Evolutionary conservation across 2,113 vertebrate genomes (phyloP), one percentile per base, ranked within the genome.

Genomic region (Picathartes gymnocephalus): DNA sequence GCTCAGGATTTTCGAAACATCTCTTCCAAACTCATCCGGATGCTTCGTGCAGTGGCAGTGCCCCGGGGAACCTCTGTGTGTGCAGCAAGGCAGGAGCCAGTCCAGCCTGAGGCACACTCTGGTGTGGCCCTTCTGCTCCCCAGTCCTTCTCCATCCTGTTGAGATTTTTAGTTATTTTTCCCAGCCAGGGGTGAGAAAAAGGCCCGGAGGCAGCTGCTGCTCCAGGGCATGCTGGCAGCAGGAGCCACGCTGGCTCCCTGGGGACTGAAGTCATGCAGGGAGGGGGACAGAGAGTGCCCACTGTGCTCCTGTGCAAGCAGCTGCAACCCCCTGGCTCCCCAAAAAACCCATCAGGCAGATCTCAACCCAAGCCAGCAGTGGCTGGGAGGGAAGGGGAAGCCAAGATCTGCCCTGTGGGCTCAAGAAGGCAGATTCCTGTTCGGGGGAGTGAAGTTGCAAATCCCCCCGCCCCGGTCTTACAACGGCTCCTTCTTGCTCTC

Each of bases 401-500:
- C 5, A 4, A 60, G 35, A 42, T 83, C 40, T 79, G 25, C 53
- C 40, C 40, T 1, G 0, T 1, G 7, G 17, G 45, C 6, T 4
- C 9, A 4, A 40, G n/a, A 61, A 35, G 60, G 39, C 45, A 89
- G n/a, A 60, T 81, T 71, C 15, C 40, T 30, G 15, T 79, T 48
- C 3, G 3, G 39, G 40, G 13, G 27, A 65, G 20, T 17, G 25
- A 81, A 87, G 57, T 13, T 91, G 45, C 73, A 91, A 51, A 68
- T 48, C 15, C 30, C 4, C 15, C 30, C 11, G 9, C 30, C 25
- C 10, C 2, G 0, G 48, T 22, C 22, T 72, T 73, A 73, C 71
- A 89, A 61, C 15, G 28, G 62, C 73, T 94, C 80, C 64, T 86
- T 95, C 92, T 95, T 87, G 65, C 62, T 87, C 83, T 70, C 48